Evolutionary conservation across 1,140 invertebrate species (phyloP), one percentile per base, ranked within the genome.

Genomic region (Drosophila nigromelanica): DNA sequence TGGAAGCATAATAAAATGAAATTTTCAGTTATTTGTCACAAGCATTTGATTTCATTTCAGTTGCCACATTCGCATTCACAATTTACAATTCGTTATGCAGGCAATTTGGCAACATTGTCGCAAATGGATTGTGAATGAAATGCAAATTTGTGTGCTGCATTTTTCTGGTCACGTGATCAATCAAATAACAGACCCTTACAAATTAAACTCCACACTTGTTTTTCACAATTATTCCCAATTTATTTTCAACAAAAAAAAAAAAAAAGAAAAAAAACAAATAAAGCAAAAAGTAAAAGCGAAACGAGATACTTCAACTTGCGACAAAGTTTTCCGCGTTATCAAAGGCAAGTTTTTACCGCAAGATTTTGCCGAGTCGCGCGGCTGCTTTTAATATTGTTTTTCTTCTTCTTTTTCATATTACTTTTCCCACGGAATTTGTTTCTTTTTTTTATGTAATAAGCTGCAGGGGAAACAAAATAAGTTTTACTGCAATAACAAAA

Each of bases 401-500:
- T 86, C 70, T 78, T 86, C 77, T 80, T 83, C 58, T 80, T 73
- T 56, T 80, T 58, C 15, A 62, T 63, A 69, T 61, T 54, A 75
- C 64, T 78, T 79, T 51, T 39, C 54, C 58, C 39, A 30, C 40
- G 54, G 60, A 59, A 66, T 50, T 61, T 54, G 55, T 50, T 56
- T 42, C 14, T 8, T 35, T 6, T 15, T 14, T 51, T 67, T 30
- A 67, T 66, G 78, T 81, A 86, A 80, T 80, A 77, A 80, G 58
- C 62, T 48, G 39, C 48, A 33, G 12, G 40, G 10, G 47, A 55
- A 52, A 58, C 45, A 51, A 75, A 85, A 81, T 81, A 85, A 85
- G 70, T 87, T 86, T 76, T 70, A 66, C 75, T 59, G 72, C 67
- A 74, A 74, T 86, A 80, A 35, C 33, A 87, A 76, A 56, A 82